Evolutionary conservation across 2,797 vertebrate species (phyloP).

Genomic region (Melanotaenia maccullochi): DNA sequence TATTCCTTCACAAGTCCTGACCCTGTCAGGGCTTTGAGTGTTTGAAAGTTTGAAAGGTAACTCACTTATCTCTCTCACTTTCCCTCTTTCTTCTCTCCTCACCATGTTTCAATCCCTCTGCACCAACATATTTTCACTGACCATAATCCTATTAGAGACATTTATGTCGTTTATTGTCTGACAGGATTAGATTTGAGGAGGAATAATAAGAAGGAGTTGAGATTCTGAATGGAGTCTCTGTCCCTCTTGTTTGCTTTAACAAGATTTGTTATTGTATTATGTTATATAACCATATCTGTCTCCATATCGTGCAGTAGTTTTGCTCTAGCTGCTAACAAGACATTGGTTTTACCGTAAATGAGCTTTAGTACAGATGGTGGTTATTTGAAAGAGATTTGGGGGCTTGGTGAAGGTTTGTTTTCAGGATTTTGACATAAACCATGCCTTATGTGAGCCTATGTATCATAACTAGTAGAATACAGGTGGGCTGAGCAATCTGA

Average conservation of each 20-base stretch:
- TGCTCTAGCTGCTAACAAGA: slow-evolving; percentile 59
- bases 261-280: slow-evolving; percentile 75
- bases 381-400: slow-evolving; percentile 69
- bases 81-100: slow-evolving; percentile 2
- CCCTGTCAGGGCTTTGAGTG: slow-evolving; percentile 36
- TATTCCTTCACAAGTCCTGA: slow-evolving; percentile 40
- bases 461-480: slow-evolving; percentile 54
- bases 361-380: slow-evolving; percentile 56
- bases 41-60: slow-evolving; percentile 48
- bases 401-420: slow-evolving; percentile 69
- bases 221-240: slow-evolving; percentile 72
- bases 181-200: slow-evolving; percentile 71
- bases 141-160: slow-evolving; percentile 71
- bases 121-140: slow-evolving; percentile 70
- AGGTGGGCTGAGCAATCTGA: slow-evolving; percentile 38
- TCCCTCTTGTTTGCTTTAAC: slow-evolving; percentile 63
- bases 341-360: slow-evolving; percentile 68
- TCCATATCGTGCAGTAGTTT: slow-evolving; percentile 64
- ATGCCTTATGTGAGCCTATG: slow-evolving; percentile 58
- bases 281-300: slow-evolving; percentile 74
- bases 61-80: slow-evolving; percentile 37
- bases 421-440: slow-evolving; percentile 59
- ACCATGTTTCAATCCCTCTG: slow-evolving; percentile 25
- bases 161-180: slow-evolving; percentile 79
- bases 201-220: slow-evolving; percentile 70